phyloP scores from a whole-genome alignment of 2,888 invertebrate genomes.

The Notocelia uddmanniana region DNA sequence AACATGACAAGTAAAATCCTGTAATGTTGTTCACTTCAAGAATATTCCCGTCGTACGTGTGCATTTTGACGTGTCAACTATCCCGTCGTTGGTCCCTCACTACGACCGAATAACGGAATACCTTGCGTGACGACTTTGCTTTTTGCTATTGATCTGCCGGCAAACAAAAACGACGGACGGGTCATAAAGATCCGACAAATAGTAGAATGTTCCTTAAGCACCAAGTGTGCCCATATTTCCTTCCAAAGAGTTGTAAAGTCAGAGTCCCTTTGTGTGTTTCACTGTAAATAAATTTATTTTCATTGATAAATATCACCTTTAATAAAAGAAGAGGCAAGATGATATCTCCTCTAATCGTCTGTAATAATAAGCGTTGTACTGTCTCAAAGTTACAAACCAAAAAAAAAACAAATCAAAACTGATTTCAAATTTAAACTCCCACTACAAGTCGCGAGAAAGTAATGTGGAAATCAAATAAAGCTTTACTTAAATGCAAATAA shows the following conservation, averaged over 20 bases:
- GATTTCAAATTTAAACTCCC: background rate
- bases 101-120: constrained; percentile 30
- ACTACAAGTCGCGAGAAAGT: background rate
- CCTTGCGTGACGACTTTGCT: constrained; percentile 16
- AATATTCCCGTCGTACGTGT: background rate
- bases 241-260: background rate
- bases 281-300: no score
- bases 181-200: background rate
- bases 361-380: background rate
- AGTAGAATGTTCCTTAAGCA: no score
- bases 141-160: constrained; percentile 35
- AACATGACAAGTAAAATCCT: background rate
- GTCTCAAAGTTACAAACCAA: background rate
- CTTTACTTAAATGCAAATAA: background rate
- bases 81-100: constrained; percentile 7
- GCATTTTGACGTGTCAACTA: background rate
- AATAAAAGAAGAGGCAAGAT: no score
- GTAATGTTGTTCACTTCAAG: background rate
- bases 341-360: no score
- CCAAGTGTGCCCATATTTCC: no score
- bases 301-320: no score
- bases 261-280: background rate
- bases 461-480: constrained; percentile 4
- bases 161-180: constrained; percentile 19
- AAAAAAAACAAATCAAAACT: background rate